Evolutionary conservation across 2,888 invertebrate genomes (phyloP).

Genomic region (Melanostoma scalare): DNA sequence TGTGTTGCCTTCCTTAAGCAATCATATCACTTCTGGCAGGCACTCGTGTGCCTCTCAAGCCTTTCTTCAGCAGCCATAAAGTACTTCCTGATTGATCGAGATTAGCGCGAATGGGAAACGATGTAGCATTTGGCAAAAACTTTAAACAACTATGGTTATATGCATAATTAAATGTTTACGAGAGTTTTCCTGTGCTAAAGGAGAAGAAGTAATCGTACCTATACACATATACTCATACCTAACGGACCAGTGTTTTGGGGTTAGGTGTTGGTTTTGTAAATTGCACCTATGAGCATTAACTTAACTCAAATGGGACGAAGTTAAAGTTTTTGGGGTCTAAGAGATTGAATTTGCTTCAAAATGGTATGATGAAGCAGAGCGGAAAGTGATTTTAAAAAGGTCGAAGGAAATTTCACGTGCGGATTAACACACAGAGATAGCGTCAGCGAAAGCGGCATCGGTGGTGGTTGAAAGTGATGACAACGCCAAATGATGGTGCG

Average conservation of each 20-base stretch:
- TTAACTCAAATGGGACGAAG: slow-evolving; percentile 21
- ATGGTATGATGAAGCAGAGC: slow-evolving; percentile 29
- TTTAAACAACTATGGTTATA: slow-evolving; percentile 56
- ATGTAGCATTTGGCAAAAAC: slow-evolving; percentile 51
- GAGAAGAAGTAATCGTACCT: neutral
- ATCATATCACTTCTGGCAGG: slow-evolving; percentile 45
- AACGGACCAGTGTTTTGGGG: slow-evolving; percentile 37
- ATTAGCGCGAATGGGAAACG: slow-evolving; percentile 64
- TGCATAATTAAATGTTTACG: slow-evolving; percentile 67
- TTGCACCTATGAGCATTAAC: slow-evolving; percentile 62
- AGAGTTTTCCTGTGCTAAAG: slow-evolving; percentile 28
- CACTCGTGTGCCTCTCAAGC: slow-evolving; percentile 68
- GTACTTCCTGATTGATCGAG: slow-evolving; percentile 75
- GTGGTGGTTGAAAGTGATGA: neutral
- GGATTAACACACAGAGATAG: slow-evolving; percentile 32
- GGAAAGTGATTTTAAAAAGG: slow-evolving; percentile 60
- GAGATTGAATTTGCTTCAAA: slow-evolving; percentile 39
- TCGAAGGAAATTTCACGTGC: slow-evolving; percentile 51
- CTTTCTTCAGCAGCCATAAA: slow-evolving; percentile 68
- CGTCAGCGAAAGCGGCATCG: slow-evolving; percentile 28
- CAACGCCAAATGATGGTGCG: neutral
- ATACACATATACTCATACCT: neutral
- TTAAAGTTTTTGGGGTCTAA: slow-evolving; percentile 31
- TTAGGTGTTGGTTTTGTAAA: slow-evolving; percentile 54
- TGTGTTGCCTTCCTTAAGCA: slow-evolving; percentile 50